These are phyloP conservation scores for Torymus tubicola DNA, from an alignment of 2,888 invertebrate species.

Conservation along the genomic window DNA sequence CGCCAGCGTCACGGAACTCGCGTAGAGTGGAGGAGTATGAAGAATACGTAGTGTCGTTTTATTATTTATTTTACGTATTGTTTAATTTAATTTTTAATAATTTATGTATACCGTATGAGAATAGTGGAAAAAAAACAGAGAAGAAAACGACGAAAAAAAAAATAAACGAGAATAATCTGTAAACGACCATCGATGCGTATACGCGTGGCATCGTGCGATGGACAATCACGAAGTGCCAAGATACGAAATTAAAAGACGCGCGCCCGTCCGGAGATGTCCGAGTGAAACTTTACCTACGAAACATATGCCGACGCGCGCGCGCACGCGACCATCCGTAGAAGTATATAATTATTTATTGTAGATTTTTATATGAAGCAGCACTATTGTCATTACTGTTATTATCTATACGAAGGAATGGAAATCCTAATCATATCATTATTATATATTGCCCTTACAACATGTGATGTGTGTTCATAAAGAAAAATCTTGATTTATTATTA, in stretches of 20 bases:
- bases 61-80: constrained; percentile 48
- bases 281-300: constrained; percentile 7
- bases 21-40: too few species aligned
- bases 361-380: constrained; percentile 53
- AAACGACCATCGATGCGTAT: constrained; percentile 40
- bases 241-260: constrained; percentile 53
- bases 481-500: constrained; percentile 61
- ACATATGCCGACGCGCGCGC: constrained; percentile 5
- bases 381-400: constrained; percentile 53
- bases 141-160: constrained; percentile 1
- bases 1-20: too few species aligned
- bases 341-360: constrained; percentile 55
- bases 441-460: constrained; percentile 58
- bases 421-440: constrained; percentile 46
- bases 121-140: not conserved
- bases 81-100: constrained; percentile 44
- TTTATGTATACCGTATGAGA: not conserved
- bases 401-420: constrained; percentile 50
- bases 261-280: not conserved
- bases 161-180: not conserved
- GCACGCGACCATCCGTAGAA: constrained; percentile 21
- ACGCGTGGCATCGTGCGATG: constrained; percentile 54
- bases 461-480: constrained; percentile 67
- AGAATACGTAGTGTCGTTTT: constrained; percentile 10
- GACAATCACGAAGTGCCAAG: constrained; percentile 66